A percentile compares a stretch with the other conserved stretches of the same genome.
Evolutionary conservation across 2,797 vertebrate species (phyloP).

Genomic region (Muscicapa striata): DNA sequence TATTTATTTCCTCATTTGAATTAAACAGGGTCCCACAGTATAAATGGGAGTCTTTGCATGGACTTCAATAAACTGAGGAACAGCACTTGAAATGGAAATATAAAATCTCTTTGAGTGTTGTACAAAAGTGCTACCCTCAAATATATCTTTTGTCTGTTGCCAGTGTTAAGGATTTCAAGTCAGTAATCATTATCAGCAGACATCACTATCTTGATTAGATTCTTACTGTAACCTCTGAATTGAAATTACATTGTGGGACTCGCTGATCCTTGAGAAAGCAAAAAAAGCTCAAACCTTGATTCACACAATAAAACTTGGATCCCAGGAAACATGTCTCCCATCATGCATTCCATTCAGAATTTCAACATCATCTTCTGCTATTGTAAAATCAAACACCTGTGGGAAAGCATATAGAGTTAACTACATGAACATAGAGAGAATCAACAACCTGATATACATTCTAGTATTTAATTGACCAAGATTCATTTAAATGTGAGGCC

Average conservation of each 20-base stretch:
- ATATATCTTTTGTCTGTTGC: background rate
- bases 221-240: background rate
- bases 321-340: slow-evolving; percentile 81
- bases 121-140: background rate
- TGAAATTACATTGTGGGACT: background rate
- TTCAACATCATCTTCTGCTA: slow-evolving; percentile 74
- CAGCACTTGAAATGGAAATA: background rate
- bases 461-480: background rate
- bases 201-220: background rate
- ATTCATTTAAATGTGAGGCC: background rate
- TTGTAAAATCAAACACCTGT: slow-evolving; percentile 79
- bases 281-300: slow-evolving; percentile 59
- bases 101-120: background rate
- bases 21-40: background rate
- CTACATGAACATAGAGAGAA: background rate
- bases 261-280: background rate
- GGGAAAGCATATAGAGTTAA: slow-evolving; percentile 24
- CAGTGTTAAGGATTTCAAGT: background rate
- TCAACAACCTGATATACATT: background rate
- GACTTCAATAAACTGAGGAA: background rate
- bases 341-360: slow-evolving; percentile 78
- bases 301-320: slow-evolving; percentile 73
- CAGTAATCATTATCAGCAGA: background rate
- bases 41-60: background rate
- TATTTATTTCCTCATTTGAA: background rate